Base-by-base conservation (phyloP, 30 jellyfish, hydroid and myxozoan species). In the Sanderia malayensis region DNA sequence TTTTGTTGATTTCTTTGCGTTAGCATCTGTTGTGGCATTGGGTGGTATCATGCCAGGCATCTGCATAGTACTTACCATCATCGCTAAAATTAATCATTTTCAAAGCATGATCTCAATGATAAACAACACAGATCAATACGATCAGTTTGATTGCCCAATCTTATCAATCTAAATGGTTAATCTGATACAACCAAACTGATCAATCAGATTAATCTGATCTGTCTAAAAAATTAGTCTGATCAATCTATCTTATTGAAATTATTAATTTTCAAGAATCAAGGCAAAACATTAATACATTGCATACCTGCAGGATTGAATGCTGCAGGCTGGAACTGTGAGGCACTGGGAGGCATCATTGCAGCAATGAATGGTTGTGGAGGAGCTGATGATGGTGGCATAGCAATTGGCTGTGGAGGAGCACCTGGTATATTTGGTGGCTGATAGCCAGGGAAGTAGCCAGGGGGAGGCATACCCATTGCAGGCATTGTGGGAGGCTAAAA, bases 381-480 rank as follows among this genome's bases (percentile, higher is more conserved):
- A 24, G 49, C 44, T 45, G 90, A 68, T 18, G 72, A 58, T 1
- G 90, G 81, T 7, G 90, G 83, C 61, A 64, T 13, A 31, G 41
- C 49, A 80, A 85, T 25, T 9, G 87, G 82, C 67, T 74, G 96
- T 17, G 78, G 76, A 15, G 92, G 87, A 17, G 71, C 78, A 37
- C 84, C 81, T 17, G 92, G 93, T 80, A 85, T 9, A 49, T 49
- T 78, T 30, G 82, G 61, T 13, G 90, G 91, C 19, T 73, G 89
- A 59, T 64, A 68, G 31, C 85, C 95, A 60, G 84, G 73, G 46
- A 74, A 45, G 37, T 44, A 79, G 26, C 71, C 79, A 33, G 85
- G 80, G 10, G 91, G 95, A 1, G 95, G 95, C 70, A 80, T 61
- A 46, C 83, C 93, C 85, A 75, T 64, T 66, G 89, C 92, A 49